Evolutionary conservation across 2,888 invertebrate species (phyloP).

Genomic region (Tetramorium bicarinatum): DNA sequence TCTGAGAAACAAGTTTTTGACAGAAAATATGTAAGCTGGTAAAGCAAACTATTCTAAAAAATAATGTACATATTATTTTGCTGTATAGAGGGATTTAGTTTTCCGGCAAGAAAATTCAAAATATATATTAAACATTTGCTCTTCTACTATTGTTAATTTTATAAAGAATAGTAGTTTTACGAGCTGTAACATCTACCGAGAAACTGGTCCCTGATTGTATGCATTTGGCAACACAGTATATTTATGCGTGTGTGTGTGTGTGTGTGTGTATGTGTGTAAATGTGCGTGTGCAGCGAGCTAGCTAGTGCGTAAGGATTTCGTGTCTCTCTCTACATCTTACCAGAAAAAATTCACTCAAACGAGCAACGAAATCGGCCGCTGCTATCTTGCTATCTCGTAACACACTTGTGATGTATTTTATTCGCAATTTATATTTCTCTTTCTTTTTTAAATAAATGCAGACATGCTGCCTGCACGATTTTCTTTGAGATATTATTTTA

Average conservation of each 20-base stretch:
- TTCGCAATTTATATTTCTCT: slow-evolving; percentile 36
- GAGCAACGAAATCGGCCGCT: slow-evolving; percentile 85
- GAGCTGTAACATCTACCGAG: background rate
- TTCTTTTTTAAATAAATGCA: slow-evolving; percentile 9
- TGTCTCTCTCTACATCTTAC: slow-evolving; percentile 80
- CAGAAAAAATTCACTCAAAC: slow-evolving; percentile 76
- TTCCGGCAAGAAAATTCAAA: slow-evolving; percentile 24
- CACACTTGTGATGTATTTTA: slow-evolving; percentile 75
- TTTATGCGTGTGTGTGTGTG: background rate
- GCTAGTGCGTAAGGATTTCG: slow-evolving; percentile 80
- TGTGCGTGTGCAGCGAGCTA: slow-evolving; percentile 81
- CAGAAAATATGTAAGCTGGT: slow-evolving; percentile 6
- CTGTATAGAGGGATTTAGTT: slow-evolving; percentile 16
- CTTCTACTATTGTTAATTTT: background rate
- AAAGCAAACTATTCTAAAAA: slow-evolving; percentile 26
- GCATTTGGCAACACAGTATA: background rate
- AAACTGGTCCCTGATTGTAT: slow-evolving; percentile 21
- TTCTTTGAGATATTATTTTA: background rate
- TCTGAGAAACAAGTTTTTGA: slow-evolving; percentile 13
- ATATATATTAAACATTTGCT: background rate
- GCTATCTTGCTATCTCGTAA: slow-evolving; percentile 88
- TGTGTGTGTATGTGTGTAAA: background rate
- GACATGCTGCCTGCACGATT: background rate
- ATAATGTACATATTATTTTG: slow-evolving; percentile 17
- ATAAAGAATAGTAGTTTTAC: background rate